Conservation (phyloP, 2,888 invertebrate species). For the Drosophila trichaetosa region DNA sequence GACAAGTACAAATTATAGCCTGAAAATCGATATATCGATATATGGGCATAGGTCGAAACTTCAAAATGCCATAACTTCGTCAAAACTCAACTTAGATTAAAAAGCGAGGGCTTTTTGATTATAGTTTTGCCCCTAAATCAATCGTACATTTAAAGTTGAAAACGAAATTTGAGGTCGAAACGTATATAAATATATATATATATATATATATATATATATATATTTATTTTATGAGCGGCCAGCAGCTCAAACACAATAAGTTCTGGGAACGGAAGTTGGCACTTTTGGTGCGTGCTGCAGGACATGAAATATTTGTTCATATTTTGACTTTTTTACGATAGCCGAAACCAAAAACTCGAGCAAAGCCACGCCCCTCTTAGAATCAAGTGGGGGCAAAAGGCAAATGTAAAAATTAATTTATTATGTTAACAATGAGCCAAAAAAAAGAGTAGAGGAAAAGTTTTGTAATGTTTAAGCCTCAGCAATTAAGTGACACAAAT, state of each 20-base stretch:
- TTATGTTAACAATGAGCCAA: conserved; percentile 71
- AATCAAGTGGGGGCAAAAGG: conserved; percentile 13
- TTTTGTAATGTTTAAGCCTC: conserved; percentile 78
- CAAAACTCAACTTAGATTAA: no score
- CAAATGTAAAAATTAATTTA: conserved; percentile 67
- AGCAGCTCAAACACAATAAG: neutral
- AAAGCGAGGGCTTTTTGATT: no score
- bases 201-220: neutral
- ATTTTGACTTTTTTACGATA: conserved; percentile 53
- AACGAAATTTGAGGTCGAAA: no score
- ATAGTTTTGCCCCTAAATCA: no score
- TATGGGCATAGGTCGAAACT: no score
- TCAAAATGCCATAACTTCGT: no score
- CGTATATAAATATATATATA: neutral
- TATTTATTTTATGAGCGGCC: neutral
- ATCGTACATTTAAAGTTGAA: no score
- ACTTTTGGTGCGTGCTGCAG: conserved; percentile 51
- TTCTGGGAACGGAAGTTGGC: conserved; percentile 43
- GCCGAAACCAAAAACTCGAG: conserved; percentile 14
- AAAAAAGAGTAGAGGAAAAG: conserved; percentile 43
- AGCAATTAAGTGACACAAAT: conserved; percentile 77
- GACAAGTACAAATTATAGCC: no score
- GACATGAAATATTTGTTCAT: conserved; percentile 45
- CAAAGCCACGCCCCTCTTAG: conserved; percentile 32
- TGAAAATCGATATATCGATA: no score